These are phyloP conservation scores for Scylla paramamosain DNA, from an alignment of 1,140 invertebrate genomes.

Conservation along the genomic window DNA sequence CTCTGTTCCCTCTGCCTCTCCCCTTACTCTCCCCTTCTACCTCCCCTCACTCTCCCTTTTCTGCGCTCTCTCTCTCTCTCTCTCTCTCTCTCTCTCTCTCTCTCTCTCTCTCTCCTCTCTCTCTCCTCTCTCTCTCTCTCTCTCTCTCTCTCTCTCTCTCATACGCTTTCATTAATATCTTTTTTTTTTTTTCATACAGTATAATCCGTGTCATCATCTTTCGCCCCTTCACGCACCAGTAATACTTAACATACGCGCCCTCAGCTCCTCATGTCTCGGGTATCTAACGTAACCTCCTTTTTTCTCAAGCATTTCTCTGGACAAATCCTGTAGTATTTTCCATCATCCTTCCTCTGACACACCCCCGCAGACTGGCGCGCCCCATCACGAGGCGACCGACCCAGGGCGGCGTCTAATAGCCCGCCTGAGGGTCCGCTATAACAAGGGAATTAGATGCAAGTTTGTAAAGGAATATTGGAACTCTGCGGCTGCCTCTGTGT, in stretches of 20 bases:
- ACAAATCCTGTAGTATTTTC: neutral
- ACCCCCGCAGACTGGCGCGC: neutral
- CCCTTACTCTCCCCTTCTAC: neutral
- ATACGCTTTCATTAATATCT: no score
- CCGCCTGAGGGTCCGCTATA: constrained; percentile 63
- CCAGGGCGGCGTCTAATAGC: constrained; percentile 60
- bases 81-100: neutral
- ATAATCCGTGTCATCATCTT: no score
- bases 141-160: neutral
- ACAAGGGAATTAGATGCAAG: constrained; percentile 75
- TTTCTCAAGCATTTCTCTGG: neutral
- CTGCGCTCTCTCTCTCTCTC: neutral
- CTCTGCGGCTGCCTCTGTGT: constrained; percentile 42
- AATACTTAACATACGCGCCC: no score
- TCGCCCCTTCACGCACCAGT: no score
- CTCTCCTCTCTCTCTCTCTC: neutral
- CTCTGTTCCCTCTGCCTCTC: neutral
- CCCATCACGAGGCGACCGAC: constrained; percentile 32
- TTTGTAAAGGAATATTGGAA: constrained; percentile 68
- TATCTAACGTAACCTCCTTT: no score
- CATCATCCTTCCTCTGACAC: neutral
- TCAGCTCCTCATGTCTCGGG: no score
- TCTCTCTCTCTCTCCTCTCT: neutral
- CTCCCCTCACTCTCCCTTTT: neutral
- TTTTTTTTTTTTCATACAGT: no score